These are phyloP conservation scores for Acleris literana DNA, from an alignment of 2,888 invertebrate species.

Conservation along the genomic window DNA sequence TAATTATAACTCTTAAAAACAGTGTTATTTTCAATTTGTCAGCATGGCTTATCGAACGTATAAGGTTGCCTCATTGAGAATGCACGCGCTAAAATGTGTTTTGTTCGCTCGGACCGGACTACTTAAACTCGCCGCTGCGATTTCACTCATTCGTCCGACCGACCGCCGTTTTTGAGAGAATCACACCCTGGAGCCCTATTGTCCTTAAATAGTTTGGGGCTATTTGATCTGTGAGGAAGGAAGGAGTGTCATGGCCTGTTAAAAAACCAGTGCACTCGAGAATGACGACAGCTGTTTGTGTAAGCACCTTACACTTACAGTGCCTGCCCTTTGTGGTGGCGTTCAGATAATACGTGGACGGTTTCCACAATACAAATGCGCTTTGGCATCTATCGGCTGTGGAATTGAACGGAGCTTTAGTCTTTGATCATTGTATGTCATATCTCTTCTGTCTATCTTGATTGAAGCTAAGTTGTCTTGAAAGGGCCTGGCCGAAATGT, in stretches of 20 bases:
- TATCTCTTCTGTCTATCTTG: neutral
- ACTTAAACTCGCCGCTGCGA: no score
- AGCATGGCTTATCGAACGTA: no score
- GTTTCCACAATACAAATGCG: conserved; percentile 12
- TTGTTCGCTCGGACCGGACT: no score
- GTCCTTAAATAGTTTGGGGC: no score
- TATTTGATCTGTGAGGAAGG: neutral
- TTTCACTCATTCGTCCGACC: no score
- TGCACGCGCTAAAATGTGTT: no score
- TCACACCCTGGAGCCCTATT: no score
- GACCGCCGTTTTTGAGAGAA: no score
- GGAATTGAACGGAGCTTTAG: conserved; percentile 8
- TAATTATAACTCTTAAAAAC: no score
- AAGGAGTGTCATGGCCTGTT: neutral
- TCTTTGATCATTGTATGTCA: conserved; percentile 19
- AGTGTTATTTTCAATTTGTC: no score
- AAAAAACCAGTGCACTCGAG: neutral
- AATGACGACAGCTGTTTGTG: neutral
- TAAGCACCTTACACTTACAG: neutral
- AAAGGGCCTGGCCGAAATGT: no score
- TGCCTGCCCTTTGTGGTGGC: conserved; percentile 19
- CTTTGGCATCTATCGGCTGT: conserved; percentile 11
- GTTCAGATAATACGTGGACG: conserved; percentile 16
- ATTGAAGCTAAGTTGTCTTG: neutral
- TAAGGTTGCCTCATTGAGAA: no score